These are phyloP conservation scores for Thunnus thynnus DNA, from an alignment of 2,113 vertebrate species.

Conservation along the genomic window DNA sequence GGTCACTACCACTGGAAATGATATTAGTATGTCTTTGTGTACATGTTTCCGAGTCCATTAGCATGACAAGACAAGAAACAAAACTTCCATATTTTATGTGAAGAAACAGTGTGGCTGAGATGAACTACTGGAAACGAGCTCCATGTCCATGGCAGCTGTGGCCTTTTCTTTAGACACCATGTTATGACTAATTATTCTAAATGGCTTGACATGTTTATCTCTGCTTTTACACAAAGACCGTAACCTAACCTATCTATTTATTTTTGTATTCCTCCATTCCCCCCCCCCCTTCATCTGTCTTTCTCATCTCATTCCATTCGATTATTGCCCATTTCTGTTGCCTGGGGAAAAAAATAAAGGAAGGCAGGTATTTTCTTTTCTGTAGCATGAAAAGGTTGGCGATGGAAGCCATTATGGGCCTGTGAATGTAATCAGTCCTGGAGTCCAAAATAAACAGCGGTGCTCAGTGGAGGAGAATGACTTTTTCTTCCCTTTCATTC, in stretches of 20 bases:
- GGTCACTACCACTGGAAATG: not conserved
- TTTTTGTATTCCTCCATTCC: constrained; percentile 3
- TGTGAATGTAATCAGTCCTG: constrained; percentile 60
- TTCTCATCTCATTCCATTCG: not conserved
- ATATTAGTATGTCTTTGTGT: constrained; percentile 4
- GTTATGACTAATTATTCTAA: constrained; percentile 50
- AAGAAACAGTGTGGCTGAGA: not conserved
- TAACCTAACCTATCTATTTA: constrained; percentile 41
- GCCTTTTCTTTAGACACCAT: constrained; percentile 33
- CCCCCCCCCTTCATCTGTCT: not conserved
- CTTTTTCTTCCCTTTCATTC: constrained; percentile 58
- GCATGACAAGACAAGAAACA: not conserved
- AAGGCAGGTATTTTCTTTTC: constrained; percentile 50
- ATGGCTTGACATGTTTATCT: constrained; percentile 50
- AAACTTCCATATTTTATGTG: not conserved
- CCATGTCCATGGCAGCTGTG: constrained; percentile 3
- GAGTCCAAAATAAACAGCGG: constrained; percentile 66
- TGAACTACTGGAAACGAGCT: not conserved
- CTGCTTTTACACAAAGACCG: constrained; percentile 20
- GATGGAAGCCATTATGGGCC: constrained; percentile 68
- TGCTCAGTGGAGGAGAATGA: constrained; percentile 31
- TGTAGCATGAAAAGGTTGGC: constrained; percentile 27
- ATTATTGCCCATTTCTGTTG: constrained; percentile 8
- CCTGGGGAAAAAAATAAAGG: constrained; percentile 5
- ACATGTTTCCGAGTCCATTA: constrained; percentile 11